Evolutionary conservation across 2,888 invertebrate species (phyloP).

Genomic region (Ectemnius cavifrons): DNA sequence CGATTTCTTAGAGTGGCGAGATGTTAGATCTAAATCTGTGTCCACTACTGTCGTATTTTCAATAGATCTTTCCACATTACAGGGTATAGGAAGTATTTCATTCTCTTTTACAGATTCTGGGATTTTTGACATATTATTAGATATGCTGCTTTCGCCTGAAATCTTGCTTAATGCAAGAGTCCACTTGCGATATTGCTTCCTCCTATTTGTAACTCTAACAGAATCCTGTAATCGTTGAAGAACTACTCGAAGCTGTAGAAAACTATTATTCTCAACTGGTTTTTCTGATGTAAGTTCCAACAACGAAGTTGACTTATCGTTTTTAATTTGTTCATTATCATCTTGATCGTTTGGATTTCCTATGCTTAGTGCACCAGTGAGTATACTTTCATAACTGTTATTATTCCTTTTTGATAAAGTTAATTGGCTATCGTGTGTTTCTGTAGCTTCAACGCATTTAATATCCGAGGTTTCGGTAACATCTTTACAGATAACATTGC

Average conservation of each 20-base stretch:
- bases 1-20: background rate
- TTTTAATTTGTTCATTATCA: no score
- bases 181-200: constrained; percentile 52
- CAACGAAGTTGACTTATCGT: no score
- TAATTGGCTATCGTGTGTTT: no score
- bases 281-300: background rate
- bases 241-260: constrained; percentile 42
- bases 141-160: constrained; percentile 27
- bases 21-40: background rate
- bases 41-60: constrained; percentile 9
- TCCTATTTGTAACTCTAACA: constrained; percentile 56
- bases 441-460: no score
- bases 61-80: background rate
- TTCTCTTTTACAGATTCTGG: background rate
- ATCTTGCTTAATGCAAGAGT: constrained; percentile 41
- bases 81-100: constrained; percentile 5
- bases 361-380: no score
- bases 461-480: no score
- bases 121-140: background rate
- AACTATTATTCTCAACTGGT: background rate
- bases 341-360: no score
- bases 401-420: no score
- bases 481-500: no score
- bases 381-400: no score
- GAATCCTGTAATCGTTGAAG: constrained; percentile 60